Base-by-base conservation (phyloP, 2,888 invertebrate species). In the Plagiodera versicolora region DNA sequence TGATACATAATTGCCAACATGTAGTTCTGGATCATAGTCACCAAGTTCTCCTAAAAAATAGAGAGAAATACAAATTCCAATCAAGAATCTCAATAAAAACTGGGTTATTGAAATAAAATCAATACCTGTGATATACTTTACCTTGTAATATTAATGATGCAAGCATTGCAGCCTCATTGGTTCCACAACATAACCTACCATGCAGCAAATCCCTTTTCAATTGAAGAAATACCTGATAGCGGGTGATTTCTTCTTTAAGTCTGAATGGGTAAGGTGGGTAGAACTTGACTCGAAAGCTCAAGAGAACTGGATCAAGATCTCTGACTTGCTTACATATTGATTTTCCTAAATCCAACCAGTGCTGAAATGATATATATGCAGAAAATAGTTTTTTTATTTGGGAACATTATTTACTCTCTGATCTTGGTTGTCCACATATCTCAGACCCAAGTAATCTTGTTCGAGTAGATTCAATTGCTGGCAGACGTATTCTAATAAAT, bases 231-330 rank as follows among this genome's bases (percentile, higher is more conserved):
- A 96, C 87, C 81, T 97, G 96, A 82, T 98, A 98, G 74, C 96
- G 87, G 66, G 97, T 95, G 66, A 95, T 90, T 81, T 97, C 94
- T 79, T 97, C 98, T 80, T 94, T 94, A 67, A 98, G 83, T 56
- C 93, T 86, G 79, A 93, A 86, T 14, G 98, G 97, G 82, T 98
- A 95, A 59, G 94, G 93, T 14, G 98, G 98, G 80, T 98, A 98
- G 81, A 95, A 98, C 83, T 98, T 98, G 67, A 98, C 94, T 66
- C 98, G 92, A 81, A 98, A 95, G 82, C 95, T 96, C 79, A 98
- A 93, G 63, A 96, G 82, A 75, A 95, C 91, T 63, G 95, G 94
- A 72, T 93, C 91, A 74, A 95, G 87, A 82, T 95, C 96, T 90
- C 93, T 94, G 32, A 95, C 91, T 87, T 95, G 95, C 80, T 95